Base-by-base conservation (phyloP, 64 coral and sea anemone species). In the Acropora tenuis region DNA sequence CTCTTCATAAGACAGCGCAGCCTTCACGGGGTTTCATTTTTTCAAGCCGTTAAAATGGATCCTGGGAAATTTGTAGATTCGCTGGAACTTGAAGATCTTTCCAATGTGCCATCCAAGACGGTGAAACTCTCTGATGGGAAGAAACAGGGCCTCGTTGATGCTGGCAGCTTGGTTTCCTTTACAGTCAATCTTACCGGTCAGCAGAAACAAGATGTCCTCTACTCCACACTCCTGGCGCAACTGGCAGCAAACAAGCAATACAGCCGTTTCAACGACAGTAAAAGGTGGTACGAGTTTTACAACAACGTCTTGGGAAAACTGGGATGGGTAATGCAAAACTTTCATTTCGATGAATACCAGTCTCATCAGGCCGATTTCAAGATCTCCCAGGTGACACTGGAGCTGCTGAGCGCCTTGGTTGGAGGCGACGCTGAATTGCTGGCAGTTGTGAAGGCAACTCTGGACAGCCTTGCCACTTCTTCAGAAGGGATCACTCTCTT, bases 231-330 rank as follows among this genome's bases (percentile, higher is more conserved):
- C 53, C 30, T 90, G 2, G 52, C 88, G 58, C 88, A 90, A 15
- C 43, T 90, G 60, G 88, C 88, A 0, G 75, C 88, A 48, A 50
- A 78, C 44, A 66, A 80, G 40, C 80, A 90, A 43, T 71, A 79
- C 44, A 12, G 80, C 76, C 88, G 76, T 0, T 49, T 1, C 3
- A 8, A 44, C 6, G 60, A 90, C 63, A 0, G 44, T 45, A 17
- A 80, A n/a, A 17, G 80, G 50, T 90, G 88, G 88, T 90, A 80
- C 77, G 40, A 45, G 2, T 79, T 47, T 10, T 90, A 90, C 77
- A 47, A 42, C 76, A 30, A 45, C 19, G 88, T 90, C n/a, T 19
- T 80, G 88, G 4, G 2, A 9, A 68, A 69, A 13, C 7, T 90
- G 48, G 88, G 88, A 1, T 90, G 88, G 88, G 75, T 80, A 30